phyloP scores from a whole-genome alignment of 2,888 invertebrate species.

The Lissocephala sabroskyi region DNA sequence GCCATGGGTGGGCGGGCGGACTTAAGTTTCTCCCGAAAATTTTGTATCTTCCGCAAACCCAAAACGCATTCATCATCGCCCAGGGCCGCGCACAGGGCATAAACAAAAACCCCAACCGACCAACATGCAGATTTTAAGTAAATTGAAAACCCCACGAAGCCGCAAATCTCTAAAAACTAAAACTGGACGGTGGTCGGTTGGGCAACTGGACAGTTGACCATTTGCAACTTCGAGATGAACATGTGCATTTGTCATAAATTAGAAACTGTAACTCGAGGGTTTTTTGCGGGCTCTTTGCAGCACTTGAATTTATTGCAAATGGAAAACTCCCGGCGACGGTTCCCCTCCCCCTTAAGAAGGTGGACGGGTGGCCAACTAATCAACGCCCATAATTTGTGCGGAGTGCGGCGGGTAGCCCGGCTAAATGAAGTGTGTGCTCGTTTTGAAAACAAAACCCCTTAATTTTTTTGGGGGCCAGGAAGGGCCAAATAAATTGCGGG shows the following conservation, averaged over 20 bases:
- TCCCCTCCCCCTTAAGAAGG: not conserved
- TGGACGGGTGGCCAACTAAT: conserved; percentile 54
- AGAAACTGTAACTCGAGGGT: conserved; percentile 48
- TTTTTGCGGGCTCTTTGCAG: conserved; percentile 24
- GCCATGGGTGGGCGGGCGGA: not conserved
- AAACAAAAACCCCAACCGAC: conserved; percentile 24
- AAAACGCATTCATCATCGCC: too few relatives aligned
- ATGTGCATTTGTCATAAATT: conserved; percentile 63
- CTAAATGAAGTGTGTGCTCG: conserved; percentile 53
- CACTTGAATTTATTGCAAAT: conserved; percentile 59
- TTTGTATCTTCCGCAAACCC: conserved; percentile 5
- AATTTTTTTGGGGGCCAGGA: too few relatives aligned
- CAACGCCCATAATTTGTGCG: conserved; percentile 44
- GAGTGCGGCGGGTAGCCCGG: conserved; percentile 22
- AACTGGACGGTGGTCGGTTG: too few relatives aligned
- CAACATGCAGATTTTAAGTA: conserved; percentile 55
- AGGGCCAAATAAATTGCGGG: not conserved
- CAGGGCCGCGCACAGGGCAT: not conserved
- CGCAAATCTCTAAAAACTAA: conserved; percentile 31
- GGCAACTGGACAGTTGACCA: too few relatives aligned
- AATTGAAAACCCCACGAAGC: conserved; percentile 48
- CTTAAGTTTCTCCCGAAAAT: conserved; percentile 19
- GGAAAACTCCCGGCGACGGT: too few relatives aligned
- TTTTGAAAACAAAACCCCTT: conserved; percentile 24
- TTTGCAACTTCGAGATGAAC: conserved; percentile 44